Base-by-base conservation (phyloP, 2,888 invertebrate genomes). In the Pinctada fucata region DNA sequence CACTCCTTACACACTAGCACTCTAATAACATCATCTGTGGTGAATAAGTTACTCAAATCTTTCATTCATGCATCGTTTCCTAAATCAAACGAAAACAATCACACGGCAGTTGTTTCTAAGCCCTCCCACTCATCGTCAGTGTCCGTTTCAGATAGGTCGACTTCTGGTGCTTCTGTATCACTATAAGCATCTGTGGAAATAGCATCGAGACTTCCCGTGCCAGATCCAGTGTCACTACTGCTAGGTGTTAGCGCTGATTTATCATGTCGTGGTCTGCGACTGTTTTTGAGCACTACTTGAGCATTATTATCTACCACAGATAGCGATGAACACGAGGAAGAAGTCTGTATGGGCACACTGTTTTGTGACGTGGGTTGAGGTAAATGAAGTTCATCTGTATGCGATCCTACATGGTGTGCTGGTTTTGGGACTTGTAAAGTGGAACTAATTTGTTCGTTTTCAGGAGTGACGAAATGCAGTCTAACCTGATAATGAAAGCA, bases 121-220 rank as follows among this genome's bases (percentile, higher is more conserved):
- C 88, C 89, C 16, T 87, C 88, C 90, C 90, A 90, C 71, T 90
- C 90, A 81, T 88, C 86, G 50, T 90, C 90, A 1, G 88, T 86
- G 49, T 90, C 90, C 0, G 88, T 87, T 73, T 89, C 89, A 2
- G 90, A 90, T 49, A 90, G 83, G 69, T 90, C 86, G 64, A 89
- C 89, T 13, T 88, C 86, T 49, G 67, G 58, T 10, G 75, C 78
- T 48, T 89, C 88, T 78, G 84, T 87, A 67, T 88, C 89, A 82
- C 86, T 85, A 65, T 64, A 64, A 13, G 71, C 71, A 8, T 82
- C 77, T 52, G 69, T 79, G 31, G 84, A 83, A 72, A 85, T 76
- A 8, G 81, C 79, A 47, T 87, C 88, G 52, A 76, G 79, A 76
- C 85, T 86, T 58, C 84, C 84, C 10, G 77, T 79, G 3, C 84